Base-by-base conservation (phyloP, 2,888 invertebrate species). In the Pachycephus smyrnensis region DNA sequence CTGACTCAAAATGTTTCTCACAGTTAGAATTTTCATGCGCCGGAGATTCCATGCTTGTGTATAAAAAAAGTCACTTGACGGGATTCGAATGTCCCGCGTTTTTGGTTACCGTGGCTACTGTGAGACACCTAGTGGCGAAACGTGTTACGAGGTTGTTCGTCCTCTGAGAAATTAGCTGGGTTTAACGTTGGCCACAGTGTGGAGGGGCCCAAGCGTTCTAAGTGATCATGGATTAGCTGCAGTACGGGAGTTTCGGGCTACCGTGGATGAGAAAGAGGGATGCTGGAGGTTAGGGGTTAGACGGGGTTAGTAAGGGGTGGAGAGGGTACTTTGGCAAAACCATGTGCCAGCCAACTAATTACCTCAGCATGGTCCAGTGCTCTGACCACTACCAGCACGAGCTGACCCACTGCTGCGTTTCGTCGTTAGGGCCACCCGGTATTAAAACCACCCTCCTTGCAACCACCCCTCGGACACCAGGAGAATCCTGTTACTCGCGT, bases 201-300 rank as follows among this genome's bases (percentile, higher is more conserved):
- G 87, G 89, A 85, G 79, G 40, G 15, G 40, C 40, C 81, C 77
- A 84, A 84, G 79, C 82, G 82, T 81, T 86, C 83, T 85, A 86
- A 88, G 86, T 84, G 87, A 88, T 88, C 89, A 84, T 86, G 89
- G 87, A 89, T 89, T 89, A 89, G 87, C 86, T 84, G 83, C 80
- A 83, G 80, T 83, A 69, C 30, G 69, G 12, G 69, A 32, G 69
- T 69, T 69, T 69, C 69, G 69, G 69, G 4, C 11, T 32, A 11
- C 69, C 40, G 68, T 69, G 75, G 77, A 69, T 11, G 77, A 76
- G 75, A 73, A 75, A 77, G 79, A 82, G 76, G 69, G 69, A 74
- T 40, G 15, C 40, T 40, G 4, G 40, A 15, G 40, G 40, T 40
- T 15, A 40, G 40, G 12, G 15, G 40, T 40, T 40, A 15, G 40